Evolutionary conservation across 2,888 invertebrate species (phyloP), one percentile per base, ranked within the genome.

Genomic region (Carabus problematicus): DNA sequence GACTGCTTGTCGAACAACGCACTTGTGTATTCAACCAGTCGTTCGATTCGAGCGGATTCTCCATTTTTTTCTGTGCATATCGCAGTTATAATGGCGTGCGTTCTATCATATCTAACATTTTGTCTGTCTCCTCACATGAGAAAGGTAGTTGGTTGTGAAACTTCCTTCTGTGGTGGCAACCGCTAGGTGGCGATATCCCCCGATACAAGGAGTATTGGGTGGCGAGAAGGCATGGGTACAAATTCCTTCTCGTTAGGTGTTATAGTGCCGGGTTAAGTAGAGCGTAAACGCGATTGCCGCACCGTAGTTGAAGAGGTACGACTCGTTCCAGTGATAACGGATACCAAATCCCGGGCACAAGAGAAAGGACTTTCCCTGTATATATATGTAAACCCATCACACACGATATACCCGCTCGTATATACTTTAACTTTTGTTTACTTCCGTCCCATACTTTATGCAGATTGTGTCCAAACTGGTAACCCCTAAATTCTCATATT

Each of bases 241-340:
- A 62, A 67, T 69, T 73, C 71, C 72, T 71, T 70, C 71, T 75
- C 74, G 74, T 74, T 75, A 74, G 72, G 72, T 74, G 74, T 74
- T 72, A 72, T 72, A 72, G 58, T 55, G 72, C 70, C 70, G 71
- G 73, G 75, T 76, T 76, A 78, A 78, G 75, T 78, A 77, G 78
- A 78, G 78, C 78, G 78, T 79, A 74, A 79, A 79, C 74, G 75
- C 75, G 78, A 78, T 79, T 78, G 75, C 72, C 71, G 72, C 43
- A n/a, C 56, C 40, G 52, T 12, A 40, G 39, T 29, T 19, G 56
- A 40, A 29, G 56, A 40, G 29, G 39, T 19, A 29, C 56, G 56
- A 39, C 14, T 56, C 14, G 43, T 60, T 43, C 9, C 45, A 60
- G 19, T 40, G 60, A 60, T 60, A 60, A 42, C 43, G 42, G 16